A percentile compares a stretch with the other conserved stretches of the same genome.
Conservation (phyloP, 2,113 vertebrate genomes). For the Nothoprocta perdicaria region DNA sequence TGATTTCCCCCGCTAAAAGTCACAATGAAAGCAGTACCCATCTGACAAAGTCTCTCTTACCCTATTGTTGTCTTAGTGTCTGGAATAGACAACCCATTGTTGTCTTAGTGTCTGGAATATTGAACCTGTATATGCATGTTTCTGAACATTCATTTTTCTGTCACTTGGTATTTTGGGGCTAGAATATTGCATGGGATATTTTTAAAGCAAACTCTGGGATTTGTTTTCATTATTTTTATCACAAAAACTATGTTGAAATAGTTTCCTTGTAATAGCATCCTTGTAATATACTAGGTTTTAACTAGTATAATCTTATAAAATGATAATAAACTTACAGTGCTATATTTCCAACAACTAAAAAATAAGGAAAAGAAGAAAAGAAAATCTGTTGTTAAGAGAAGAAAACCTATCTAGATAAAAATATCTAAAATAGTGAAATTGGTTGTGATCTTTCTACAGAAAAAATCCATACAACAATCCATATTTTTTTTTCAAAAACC, state of each 20-base stretch:
- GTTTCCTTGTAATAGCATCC: no score
- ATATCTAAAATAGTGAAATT: not conserved
- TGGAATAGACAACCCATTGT: not conserved
- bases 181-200: not conserved
- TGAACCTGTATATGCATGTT: rapidly evolving
- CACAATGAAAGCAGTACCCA: not conserved
- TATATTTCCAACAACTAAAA: not conserved
- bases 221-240: not conserved
- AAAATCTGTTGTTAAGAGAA: not conserved
- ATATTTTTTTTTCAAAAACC: not conserved
- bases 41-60: not conserved
- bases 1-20: not conserved
- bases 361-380: not conserved
- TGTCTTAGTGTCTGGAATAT: not conserved
- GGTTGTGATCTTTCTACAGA: not conserved
- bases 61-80: no score
- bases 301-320: not conserved
- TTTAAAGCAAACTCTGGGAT: not conserved
- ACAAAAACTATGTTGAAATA: not conserved
- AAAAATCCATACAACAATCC: not conserved
- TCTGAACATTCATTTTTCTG: not conserved
- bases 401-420: not conserved
- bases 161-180: not conserved
- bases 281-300: not conserved
- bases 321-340: not conserved